A percentile compares a stretch with the other conserved stretches of the same genome.
Conservation (phyloP, 64 coral and sea anemone genomes). For the Pachyseris speciosa region DNA sequence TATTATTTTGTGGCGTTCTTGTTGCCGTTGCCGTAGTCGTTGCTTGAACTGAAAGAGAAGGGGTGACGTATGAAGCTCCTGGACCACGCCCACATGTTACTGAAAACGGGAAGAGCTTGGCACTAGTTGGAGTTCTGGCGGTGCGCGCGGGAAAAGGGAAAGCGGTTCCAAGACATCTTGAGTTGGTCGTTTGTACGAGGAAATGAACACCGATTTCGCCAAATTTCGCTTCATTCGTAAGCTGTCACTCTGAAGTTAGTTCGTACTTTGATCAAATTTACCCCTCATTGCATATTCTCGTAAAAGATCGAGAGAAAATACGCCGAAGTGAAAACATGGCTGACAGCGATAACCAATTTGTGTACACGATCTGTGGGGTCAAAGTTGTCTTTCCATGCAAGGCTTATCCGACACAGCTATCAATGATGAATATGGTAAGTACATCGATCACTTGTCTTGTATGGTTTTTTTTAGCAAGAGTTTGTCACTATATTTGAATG, state of each 20-base stretch:
- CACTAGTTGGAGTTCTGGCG: background rate
- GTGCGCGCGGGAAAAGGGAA: background rate
- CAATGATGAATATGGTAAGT: conserved; percentile 98
- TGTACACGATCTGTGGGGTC: conserved; percentile 85
- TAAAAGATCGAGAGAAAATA: too few species aligned
- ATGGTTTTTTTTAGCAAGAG: too few species aligned
- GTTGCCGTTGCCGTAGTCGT: too few species aligned
- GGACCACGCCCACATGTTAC: too few species aligned
- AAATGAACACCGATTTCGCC: background rate
- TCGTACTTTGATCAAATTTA: background rate
- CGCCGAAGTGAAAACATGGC: background rate
- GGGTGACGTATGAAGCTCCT: too few species aligned
- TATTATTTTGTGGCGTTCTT: too few species aligned
- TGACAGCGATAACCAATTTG: conserved; percentile 27
- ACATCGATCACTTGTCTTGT: background rate
- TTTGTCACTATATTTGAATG: too few species aligned
- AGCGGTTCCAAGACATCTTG: too few species aligned
- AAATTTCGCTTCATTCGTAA: background rate
- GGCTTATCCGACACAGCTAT: conserved; percentile 93
- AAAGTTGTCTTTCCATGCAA: conserved; percentile 95
- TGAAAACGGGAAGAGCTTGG: too few species aligned
- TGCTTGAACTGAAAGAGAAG: too few species aligned
- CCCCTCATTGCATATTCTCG: background rate
- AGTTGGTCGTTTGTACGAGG: background rate
- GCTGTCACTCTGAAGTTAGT: background rate